A percentile compares a stretch with the other conserved stretches of the same genome.
Evolutionary conservation across 2,888 invertebrate species (phyloP).

Genomic region (Cryptosula pallasiana): DNA sequence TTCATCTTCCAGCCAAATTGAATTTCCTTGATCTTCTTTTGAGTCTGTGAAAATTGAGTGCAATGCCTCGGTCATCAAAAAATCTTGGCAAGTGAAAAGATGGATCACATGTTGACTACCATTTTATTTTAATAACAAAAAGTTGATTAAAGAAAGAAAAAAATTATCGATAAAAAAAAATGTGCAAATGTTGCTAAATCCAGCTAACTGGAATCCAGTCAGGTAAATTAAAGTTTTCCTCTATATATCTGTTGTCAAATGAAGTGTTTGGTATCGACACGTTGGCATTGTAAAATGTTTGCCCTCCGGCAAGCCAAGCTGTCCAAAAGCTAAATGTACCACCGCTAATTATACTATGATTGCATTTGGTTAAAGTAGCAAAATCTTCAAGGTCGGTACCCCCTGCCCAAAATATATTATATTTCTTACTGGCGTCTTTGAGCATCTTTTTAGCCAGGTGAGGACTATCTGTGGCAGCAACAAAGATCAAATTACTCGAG

Average conservation of each 20-base stretch:
- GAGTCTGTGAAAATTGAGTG: too few species aligned
- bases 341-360: slow-evolving; percentile 13
- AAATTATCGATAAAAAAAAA: too few species aligned
- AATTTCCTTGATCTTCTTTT: too few species aligned
- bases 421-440: not conserved
- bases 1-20: too few species aligned
- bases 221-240: not conserved
- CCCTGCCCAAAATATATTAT: not conserved
- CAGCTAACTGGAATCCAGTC: not conserved
- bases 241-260: not conserved
- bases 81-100: too few species aligned
- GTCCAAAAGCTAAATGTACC: slow-evolving; percentile 17
- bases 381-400: slow-evolving; percentile 1
- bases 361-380: slow-evolving; percentile 8
- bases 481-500: not conserved
- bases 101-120: too few species aligned
- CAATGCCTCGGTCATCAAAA: too few species aligned
- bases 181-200: too few species aligned
- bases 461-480: slow-evolving; percentile 10
- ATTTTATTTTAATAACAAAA: too few species aligned
- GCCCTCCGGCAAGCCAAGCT: not conserved
- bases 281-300: not conserved
- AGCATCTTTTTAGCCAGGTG: not conserved
- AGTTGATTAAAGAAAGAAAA: too few species aligned
- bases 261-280: not conserved